Conservation (phyloP, 2,113 vertebrate species). For the Menidia beryllina region DNA sequence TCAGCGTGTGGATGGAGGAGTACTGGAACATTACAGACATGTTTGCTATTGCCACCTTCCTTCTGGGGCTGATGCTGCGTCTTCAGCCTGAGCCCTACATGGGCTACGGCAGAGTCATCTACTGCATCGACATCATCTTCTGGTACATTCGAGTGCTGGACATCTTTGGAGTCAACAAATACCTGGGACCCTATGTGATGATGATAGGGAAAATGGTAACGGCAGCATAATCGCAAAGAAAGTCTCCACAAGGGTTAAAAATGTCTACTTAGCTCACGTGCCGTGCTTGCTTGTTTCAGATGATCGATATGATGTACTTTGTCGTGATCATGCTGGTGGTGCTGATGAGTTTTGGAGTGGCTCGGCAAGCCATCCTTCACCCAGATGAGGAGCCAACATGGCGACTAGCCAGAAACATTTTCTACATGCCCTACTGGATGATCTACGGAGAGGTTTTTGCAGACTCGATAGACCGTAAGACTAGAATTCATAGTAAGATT, state of each 20-base stretch:
- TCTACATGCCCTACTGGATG: constrained; percentile 99
- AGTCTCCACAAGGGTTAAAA: neutral
- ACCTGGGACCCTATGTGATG: constrained; percentile 98
- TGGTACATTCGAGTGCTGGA: constrained; percentile 99
- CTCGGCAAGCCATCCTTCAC: constrained; percentile 96
- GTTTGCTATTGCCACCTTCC: constrained; percentile 91
- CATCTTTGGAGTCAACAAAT: constrained; percentile 99
- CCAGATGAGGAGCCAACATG: constrained; percentile 97
- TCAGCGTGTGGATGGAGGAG: constrained; percentile 98
- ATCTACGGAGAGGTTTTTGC: constrained; percentile 99
- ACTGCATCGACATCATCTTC: constrained; percentile 98
- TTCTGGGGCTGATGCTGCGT: constrained; percentile 90
- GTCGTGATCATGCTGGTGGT: constrained; percentile 99
- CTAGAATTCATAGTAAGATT: constrained; percentile 99
- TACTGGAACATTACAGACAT: constrained; percentile 99
- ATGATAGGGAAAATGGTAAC: constrained; percentile 99
- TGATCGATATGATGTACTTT: constrained; percentile 99
- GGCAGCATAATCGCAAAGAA: constrained; percentile 5
- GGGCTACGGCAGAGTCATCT: constrained; percentile 97
- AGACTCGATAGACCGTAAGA: constrained; percentile 99
- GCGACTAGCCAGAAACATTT: constrained; percentile 98
- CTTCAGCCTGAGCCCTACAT: constrained; percentile 95
- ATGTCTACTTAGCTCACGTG: neutral
- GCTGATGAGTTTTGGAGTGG: constrained; percentile 98
- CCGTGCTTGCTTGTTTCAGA: constrained; percentile 78